A percentile compares a stretch with the other conserved stretches of the same genome.
Conservation (phyloP, 2,797 vertebrate species). For the Protonibea diacanthus region DNA sequence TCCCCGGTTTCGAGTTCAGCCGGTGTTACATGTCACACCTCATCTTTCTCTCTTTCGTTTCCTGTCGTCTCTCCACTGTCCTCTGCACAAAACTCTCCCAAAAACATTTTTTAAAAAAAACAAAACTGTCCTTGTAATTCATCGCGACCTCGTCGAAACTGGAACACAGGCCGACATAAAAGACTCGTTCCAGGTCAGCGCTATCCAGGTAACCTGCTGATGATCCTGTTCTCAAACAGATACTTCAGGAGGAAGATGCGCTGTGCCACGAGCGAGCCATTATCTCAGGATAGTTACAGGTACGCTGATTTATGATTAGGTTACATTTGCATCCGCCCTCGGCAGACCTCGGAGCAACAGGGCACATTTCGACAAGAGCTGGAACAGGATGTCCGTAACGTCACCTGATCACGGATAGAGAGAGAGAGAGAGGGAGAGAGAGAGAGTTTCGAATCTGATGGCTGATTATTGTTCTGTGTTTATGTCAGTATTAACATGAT, state of each 20-base stretch:
- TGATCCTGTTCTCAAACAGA: background rate
- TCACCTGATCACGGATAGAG: background rate
- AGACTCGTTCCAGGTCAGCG: background rate
- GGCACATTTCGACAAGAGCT: background rate
- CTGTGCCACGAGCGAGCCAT: background rate
- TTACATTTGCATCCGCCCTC: background rate
- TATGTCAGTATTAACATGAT: conserved; percentile 9
- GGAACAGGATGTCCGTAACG: background rate
- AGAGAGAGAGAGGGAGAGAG: no score
- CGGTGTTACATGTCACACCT: background rate
- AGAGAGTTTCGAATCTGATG: no score
- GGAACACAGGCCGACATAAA: background rate
- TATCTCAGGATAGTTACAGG: background rate
- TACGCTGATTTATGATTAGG: background rate
- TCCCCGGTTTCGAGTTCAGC: no score
- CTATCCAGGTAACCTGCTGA: background rate
- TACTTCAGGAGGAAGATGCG: background rate
- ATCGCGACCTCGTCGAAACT: background rate
- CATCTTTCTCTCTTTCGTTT: background rate
- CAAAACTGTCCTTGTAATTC: background rate
- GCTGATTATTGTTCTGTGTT: background rate
- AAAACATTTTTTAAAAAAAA: background rate
- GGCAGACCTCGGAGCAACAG: background rate
- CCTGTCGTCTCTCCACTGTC: background rate
- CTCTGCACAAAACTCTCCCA: background rate